Evolutionary conservation across 2,888 invertebrate genomes (phyloP).

Genomic region (Pachycephus smyrnensis): DNA sequence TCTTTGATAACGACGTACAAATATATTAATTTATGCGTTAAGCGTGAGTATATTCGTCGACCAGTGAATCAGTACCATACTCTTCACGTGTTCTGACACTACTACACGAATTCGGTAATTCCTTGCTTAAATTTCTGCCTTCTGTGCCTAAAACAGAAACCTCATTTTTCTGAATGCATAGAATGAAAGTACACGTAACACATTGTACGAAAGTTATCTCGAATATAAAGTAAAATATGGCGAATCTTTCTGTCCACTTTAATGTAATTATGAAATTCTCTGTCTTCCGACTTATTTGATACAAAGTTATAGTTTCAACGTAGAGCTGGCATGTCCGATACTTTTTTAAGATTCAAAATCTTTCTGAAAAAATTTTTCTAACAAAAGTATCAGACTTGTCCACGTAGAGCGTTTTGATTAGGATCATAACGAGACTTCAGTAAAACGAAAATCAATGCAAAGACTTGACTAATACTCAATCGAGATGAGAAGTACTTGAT

Average conservation of each 20-base stretch:
- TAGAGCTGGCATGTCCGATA: too few relatives aligned
- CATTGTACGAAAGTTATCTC: background rate
- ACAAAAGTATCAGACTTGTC: too few relatives aligned
- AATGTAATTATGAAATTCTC: background rate
- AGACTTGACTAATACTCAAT: too few relatives aligned
- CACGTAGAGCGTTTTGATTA: too few relatives aligned
- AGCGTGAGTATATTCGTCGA: background rate
- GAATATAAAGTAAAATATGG: background rate
- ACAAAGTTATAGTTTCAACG: background rate
- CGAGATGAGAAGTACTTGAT: too few relatives aligned
- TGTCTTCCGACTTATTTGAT: background rate
- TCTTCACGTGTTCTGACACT: background rate
- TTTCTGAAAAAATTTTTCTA: too few relatives aligned
- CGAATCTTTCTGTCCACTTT: background rate
- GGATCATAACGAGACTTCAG: background rate
- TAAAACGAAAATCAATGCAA: too few relatives aligned
- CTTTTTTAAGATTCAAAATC: too few relatives aligned
- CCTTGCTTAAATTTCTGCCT: background rate
- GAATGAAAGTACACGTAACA: background rate
- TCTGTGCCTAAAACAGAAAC: background rate
- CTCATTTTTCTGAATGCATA: background rate
- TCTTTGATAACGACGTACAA: background rate
- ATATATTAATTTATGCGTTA: too few relatives aligned
- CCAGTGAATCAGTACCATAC: background rate
- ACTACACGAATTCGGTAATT: background rate